Base-by-base conservation (phyloP, 2,797 vertebrate species). In the Loriculus beryllinus region DNA sequence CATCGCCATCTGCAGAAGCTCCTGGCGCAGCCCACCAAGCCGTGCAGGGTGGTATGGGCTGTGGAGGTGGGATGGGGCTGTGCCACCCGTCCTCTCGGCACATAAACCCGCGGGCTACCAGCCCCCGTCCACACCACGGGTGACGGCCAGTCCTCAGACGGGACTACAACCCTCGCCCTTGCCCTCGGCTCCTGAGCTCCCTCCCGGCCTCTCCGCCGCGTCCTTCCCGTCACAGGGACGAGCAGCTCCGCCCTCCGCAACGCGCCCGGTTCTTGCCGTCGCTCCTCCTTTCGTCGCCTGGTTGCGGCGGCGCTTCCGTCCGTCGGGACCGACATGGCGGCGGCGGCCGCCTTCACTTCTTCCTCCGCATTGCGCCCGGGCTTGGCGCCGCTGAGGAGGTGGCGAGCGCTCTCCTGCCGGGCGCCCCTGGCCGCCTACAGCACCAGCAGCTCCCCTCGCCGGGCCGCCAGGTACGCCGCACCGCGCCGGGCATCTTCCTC, bases 161-260 rank as follows among this genome's bases (percentile, higher is more conserved):
- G 2, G 12, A 31, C 74, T 47, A 8, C 12, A 31, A 2, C 31
- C 1, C 42, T 42, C 18, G 9, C 17, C 42, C 6, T 20, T 14
- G 3, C 3, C 12, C 11, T 4, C 40, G 29, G 12, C 40, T 19
- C 7, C 31, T 12, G 6, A 1, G 12, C 0, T 0, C 5, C 9
- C 19, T 4, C 1, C 11, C 1, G 7, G 0, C 9, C 21, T 21
- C n/a, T 8, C 23, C 5, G 5, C 4, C 28, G 9, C 22, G 5
- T 23, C 0, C 8, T 4, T 20, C 18, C 56, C 0, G 1, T 26
- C 40, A 6, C 47, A 7, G 23, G 14, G 3, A 11, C 21, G 9
- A 15, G 26, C n/a, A 10, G 33, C 67, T 7, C 31, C 51, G 6
- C 56, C 52, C 1, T 12, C 35, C 10, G 11, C 65, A 49, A 23